Evolutionary conservation across 1,140 invertebrate genomes (phyloP).

Genomic region (Caenorhabditis tropicalis): DNA sequence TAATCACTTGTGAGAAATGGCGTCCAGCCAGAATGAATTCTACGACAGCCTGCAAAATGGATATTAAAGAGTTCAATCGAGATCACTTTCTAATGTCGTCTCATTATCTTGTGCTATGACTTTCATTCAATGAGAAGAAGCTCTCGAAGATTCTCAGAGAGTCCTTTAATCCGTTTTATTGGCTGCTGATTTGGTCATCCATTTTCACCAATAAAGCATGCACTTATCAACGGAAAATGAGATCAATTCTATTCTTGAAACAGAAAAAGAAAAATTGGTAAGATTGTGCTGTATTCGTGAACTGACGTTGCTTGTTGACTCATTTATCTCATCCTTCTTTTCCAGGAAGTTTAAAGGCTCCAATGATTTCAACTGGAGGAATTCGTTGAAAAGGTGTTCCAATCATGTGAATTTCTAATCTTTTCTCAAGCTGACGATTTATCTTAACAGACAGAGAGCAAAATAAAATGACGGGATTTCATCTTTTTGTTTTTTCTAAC

Average conservation of each 20-base stretch:
- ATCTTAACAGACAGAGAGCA: not conserved
- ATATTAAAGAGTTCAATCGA: not conserved
- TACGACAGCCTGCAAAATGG: constrained; percentile 43
- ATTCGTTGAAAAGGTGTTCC: too few species aligned
- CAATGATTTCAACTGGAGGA: not conserved
- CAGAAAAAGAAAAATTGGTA: not conserved
- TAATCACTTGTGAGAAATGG: constrained; percentile 46
- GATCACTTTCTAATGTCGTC: not conserved
- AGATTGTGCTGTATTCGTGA: not conserved
- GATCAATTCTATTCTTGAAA: not conserved
- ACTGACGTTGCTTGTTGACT: not conserved
- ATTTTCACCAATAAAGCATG: not conserved
- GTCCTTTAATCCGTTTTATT: not conserved
- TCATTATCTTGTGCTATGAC: not conserved
- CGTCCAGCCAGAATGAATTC: constrained; percentile 49
- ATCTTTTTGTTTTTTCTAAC: not conserved
- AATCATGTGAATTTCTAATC: not conserved
- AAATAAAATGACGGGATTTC: not conserved
- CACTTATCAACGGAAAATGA: not conserved
- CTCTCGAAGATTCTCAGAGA: not conserved
- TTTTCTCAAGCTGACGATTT: not conserved
- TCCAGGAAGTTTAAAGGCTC: not conserved
- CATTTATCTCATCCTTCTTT: not conserved
- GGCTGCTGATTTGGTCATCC: not conserved
- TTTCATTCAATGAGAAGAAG: not conserved